Conservation (phyloP, 2,888 invertebrate genomes). For the Achlya flavicornis region DNA sequence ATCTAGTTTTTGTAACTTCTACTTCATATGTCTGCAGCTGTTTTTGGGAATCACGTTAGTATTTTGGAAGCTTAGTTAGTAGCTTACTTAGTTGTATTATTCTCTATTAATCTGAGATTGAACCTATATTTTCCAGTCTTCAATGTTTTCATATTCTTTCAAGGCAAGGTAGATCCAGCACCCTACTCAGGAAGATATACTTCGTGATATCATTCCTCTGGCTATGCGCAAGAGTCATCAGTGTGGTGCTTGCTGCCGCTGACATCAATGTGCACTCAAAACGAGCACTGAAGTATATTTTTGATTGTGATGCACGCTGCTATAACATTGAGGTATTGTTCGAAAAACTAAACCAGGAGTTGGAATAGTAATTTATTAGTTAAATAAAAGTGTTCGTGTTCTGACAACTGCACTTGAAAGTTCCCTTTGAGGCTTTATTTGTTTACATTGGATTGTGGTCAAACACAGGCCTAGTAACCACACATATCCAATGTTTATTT, state of each 20-base stretch:
- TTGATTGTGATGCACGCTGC: constrained; percentile 75
- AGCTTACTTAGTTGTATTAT: no score
- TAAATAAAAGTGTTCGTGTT: no score
- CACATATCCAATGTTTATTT: no score
- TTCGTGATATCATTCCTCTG: constrained; percentile 85
- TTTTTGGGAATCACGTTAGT: constrained; percentile 87
- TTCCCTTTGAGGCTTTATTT: no score
- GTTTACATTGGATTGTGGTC: no score
- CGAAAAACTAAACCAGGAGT: background rate
- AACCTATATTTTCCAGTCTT: no score
- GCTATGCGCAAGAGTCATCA: constrained; percentile 80
- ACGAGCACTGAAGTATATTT: constrained; percentile 66
- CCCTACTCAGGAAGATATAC: constrained; percentile 79
- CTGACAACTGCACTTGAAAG: no score
- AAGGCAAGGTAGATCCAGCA: constrained; percentile 48
- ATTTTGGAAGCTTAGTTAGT: background rate
- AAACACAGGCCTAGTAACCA: no score
- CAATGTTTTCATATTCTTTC: constrained; percentile 15
- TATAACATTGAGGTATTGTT: constrained; percentile 83
- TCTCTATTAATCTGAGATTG: no score
- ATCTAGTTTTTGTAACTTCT: constrained; percentile 87
- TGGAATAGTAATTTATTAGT: no score
- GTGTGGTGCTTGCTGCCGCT: constrained; percentile 84
- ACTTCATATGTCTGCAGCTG: constrained; percentile 88
- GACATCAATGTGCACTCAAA: constrained; percentile 81